Conservation (phyloP, 1,140 invertebrate genomes). For the Linepithema humile region DNA sequence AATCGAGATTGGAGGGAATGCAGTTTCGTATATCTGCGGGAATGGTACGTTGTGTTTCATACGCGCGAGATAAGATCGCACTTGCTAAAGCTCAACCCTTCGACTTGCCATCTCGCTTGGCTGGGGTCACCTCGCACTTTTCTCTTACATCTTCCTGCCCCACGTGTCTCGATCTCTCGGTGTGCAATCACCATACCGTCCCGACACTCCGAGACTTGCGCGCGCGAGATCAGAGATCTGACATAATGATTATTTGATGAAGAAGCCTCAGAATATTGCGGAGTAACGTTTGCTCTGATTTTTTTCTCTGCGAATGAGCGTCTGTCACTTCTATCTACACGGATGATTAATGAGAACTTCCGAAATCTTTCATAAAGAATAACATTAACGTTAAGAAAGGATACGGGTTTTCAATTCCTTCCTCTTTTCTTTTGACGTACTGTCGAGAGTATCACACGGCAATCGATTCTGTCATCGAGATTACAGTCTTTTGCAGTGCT, state of each 20-base stretch:
- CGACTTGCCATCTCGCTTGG: conserved; percentile 38
- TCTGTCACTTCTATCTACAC: not conserved
- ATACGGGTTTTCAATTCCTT: not conserved
- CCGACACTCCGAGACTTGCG: not conserved
- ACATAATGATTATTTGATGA: not conserved
- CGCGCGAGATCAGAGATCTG: conserved; percentile 11
- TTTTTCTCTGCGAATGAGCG: not conserved
- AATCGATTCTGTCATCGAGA: not conserved
- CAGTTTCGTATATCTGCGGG: conserved; percentile 58
- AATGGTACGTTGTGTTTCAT: conserved; percentile 66
- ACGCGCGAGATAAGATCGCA: conserved; percentile 22
- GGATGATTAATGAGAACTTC: not conserved
- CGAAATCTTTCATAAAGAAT: not conserved
- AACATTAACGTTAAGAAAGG: not conserved
- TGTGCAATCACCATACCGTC: not conserved
- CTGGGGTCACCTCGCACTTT: conserved; percentile 15
- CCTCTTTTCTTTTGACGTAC: not conserved
- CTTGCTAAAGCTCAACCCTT: not conserved
- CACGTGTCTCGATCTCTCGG: conserved; percentile 9
- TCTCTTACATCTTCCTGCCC: conserved; percentile 36
- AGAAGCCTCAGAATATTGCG: not conserved
- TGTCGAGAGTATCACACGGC: not conserved
- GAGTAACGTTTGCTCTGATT: not conserved
- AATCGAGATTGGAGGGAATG: conserved; percentile 62
- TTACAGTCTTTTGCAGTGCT: not conserved